phyloP scores from a whole-genome alignment of 2,888 invertebrate species.

The Idaea biselata region DNA sequence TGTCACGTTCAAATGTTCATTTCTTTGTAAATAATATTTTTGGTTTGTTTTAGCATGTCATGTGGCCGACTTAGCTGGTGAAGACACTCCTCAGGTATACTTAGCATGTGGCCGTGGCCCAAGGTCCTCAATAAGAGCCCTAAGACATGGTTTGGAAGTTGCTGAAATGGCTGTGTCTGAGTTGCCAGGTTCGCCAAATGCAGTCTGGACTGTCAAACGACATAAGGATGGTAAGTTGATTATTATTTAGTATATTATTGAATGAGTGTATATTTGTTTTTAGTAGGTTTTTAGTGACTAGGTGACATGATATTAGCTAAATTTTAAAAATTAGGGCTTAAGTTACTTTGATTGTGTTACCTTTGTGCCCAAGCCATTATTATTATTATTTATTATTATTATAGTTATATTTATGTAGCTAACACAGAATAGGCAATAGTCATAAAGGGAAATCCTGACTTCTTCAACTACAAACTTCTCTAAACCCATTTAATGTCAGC shows the following conservation, averaged over 20 bases:
- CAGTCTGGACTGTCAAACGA: conserved; percentile 99
- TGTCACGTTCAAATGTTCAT: background rate
- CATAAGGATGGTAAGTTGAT: conserved; percentile 93
- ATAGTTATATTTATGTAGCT: too few relatives aligned
- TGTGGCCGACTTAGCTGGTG: conserved; percentile 97
- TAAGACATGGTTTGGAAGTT: conserved; percentile 98
- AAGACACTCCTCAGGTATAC: conserved; percentile 99
- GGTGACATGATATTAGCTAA: conserved; percentile 1
- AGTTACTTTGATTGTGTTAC: too few relatives aligned
- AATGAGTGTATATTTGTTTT: background rate
- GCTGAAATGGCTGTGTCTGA: conserved; percentile 99
- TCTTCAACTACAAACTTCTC: too few relatives aligned
- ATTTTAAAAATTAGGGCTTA: background rate
- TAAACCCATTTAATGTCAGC: too few relatives aligned
- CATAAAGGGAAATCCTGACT: too few relatives aligned
- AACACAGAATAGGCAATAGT: too few relatives aligned
- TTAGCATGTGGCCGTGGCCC: conserved; percentile 97
- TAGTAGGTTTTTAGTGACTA: background rate
- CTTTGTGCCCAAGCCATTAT: too few relatives aligned
- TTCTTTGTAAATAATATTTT: background rate
- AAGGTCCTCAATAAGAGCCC: conserved; percentile 93
- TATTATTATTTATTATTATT: too few relatives aligned
- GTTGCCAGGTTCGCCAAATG: conserved; percentile 99
- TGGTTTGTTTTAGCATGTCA: conserved; percentile 82
- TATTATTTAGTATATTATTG: background rate